These are phyloP conservation scores for Pandemis heparana DNA, from an alignment of 2,888 invertebrate genomes.

Conservation along the genomic window DNA sequence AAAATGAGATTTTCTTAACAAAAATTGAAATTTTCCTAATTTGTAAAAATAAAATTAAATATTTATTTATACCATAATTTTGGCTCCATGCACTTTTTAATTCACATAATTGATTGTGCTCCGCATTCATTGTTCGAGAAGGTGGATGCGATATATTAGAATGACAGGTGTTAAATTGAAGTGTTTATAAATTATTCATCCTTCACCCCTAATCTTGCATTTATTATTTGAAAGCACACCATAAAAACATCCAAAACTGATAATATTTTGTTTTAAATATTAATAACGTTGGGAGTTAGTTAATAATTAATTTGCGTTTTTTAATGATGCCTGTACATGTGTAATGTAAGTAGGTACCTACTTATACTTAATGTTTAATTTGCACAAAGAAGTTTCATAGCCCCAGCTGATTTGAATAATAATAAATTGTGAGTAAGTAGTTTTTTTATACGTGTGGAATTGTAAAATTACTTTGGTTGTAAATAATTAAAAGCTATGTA, in stretches of 20 bases:
- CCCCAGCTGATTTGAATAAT: too few species aligned
- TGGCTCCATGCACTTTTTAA: not conserved
- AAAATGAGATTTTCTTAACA: too few species aligned
- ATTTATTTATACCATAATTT: not conserved
- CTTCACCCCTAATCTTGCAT: not conserved
- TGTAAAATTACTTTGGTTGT: too few species aligned
- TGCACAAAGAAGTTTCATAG: too few species aligned
- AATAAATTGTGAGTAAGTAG: too few species aligned
- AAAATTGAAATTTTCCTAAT: too few species aligned
- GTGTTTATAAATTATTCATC: slow-evolving; percentile 6
- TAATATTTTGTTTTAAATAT: not conserved
- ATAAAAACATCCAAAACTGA: not conserved
- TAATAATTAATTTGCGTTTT: not conserved
- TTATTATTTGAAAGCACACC: not conserved
- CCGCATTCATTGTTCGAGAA: not conserved
- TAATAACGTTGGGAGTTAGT: not conserved
- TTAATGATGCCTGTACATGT: not conserved
- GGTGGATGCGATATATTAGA: not conserved
- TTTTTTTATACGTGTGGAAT: too few species aligned
- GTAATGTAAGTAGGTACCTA: too few species aligned
- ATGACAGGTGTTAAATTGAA: slow-evolving; percentile 11
- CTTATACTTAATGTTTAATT: too few species aligned
- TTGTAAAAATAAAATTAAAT: too few species aligned
- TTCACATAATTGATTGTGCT: not conserved
- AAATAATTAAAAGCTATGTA: too few species aligned